Conservation (phyloP, 1,140 invertebrate species). For the Drosophila prosaltans region DNA sequence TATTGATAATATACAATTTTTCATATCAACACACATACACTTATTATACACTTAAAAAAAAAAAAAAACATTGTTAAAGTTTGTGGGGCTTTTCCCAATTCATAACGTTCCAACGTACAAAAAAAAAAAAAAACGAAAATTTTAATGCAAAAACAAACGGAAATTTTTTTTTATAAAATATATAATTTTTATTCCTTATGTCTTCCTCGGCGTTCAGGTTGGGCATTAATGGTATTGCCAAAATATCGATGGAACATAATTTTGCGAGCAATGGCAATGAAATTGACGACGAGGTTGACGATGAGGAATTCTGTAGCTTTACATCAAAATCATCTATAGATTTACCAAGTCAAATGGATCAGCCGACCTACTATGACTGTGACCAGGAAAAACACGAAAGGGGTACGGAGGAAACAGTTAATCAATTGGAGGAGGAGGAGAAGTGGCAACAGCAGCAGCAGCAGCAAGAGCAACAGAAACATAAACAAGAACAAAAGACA, state of each 20-base stretch:
- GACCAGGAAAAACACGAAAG: not conserved
- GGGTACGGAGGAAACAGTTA: no score
- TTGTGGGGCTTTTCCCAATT: not conserved
- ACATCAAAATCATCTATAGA: constrained; percentile 1
- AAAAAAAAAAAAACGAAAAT: not conserved
- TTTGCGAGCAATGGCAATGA: not conserved
- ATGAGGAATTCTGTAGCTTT: not conserved
- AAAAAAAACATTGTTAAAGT: not conserved
- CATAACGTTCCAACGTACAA: not conserved
- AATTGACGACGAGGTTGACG: not conserved
- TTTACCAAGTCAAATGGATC: not conserved
- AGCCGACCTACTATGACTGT: not conserved
- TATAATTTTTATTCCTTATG: not conserved
- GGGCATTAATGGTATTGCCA: not conserved
- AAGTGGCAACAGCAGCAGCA: no score
- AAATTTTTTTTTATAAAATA: not conserved
- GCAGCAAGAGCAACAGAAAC: not conserved
- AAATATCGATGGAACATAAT: not conserved
- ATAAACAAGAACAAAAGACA: not conserved
- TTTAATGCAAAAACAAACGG: not conserved
- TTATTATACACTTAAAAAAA: not conserved
- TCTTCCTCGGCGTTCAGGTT: not conserved
- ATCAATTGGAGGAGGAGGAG: not conserved
- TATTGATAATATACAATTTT: not conserved
- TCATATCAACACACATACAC: not conserved